Base-by-base conservation (phyloP, 2,113 vertebrate genomes). In the Falco punctatus region DNA sequence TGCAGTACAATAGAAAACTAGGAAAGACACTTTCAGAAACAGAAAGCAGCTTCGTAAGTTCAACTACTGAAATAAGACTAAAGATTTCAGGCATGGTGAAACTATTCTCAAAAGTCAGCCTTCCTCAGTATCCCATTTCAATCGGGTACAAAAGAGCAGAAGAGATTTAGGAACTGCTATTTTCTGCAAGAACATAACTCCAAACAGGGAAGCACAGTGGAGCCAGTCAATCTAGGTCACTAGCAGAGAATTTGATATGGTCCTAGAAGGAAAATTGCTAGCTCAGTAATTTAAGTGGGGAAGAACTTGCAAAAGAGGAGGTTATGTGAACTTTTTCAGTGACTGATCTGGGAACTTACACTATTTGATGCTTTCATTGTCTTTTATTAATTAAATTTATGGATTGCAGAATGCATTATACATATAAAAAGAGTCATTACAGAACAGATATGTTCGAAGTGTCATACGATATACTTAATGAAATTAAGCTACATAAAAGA, bases 171-270 rank as follows among this genome's bases (percentile, higher is more conserved):
- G 48, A 84, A 51, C 46, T 61, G 46, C 78, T 74, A 15, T 73
- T 83, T 66, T 52, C 72, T 77, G 72, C 73, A 61, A 85, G 77
- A 89, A 51, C 13, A 5, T 8, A 62, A 32, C 20, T 40, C 95
- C 71, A 35, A 15, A 46, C 32, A 69, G 30, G 54, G 59, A 55
- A 70, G 62, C 59, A 44, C 18, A 67, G 30, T 1, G 28, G 71
- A 75, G 44, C 66, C 70, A 49, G 46, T 9, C 0, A 0, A 44
- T 6, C 35, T 24, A 35, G n/a, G 35, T 35, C 8, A 0, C 14
- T 86, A 38, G 35, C 67, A 77, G 24, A 70, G 33, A 19, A 54
- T 7, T 55, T 64, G 33, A 4, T 32, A 54, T 1, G 4, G 59
- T 51, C 64, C 32, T 46, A 42, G n/a, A 33, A 72, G 57, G 52